These are phyloP conservation scores for Bombus picipes DNA, from an alignment of 1,140 invertebrate species.

Conservation along the genomic window DNA sequence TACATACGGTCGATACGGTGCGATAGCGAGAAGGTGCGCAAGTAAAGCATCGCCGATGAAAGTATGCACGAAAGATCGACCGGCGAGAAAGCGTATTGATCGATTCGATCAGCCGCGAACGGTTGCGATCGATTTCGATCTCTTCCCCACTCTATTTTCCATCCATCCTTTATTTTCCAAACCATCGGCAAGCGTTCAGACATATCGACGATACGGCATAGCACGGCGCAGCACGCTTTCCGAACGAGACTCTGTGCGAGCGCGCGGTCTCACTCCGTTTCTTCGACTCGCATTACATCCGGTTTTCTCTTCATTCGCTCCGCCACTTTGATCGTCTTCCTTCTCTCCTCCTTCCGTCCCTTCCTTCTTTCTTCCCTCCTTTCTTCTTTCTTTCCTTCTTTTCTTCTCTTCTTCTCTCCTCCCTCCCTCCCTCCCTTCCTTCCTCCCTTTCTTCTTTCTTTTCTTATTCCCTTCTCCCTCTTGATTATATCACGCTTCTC, in stretches of 20 bases:
- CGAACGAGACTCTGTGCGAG: not conserved
- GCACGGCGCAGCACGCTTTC: not conserved
- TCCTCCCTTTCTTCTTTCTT: not conserved
- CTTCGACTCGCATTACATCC: conserved; percentile 63
- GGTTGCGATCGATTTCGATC: not conserved
- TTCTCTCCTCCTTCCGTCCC: not conserved
- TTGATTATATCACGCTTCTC: not conserved
- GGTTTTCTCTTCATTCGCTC: conserved; percentile 61
- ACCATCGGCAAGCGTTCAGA: not conserved
- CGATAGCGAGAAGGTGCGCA: too few species aligned
- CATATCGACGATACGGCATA: not conserved
- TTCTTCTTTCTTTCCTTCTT: not conserved
- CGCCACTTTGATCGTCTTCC: conserved; percentile 48
- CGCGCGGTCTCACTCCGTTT: conserved; percentile 66
- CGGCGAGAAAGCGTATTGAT: conserved; percentile 68
- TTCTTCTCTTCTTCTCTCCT: too few species aligned
- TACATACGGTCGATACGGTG: too few species aligned
- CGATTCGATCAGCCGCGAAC: conserved; percentile 43
- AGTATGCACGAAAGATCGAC: conserved; percentile 29
- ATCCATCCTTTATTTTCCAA: too few species aligned
- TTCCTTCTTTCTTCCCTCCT: not conserved
- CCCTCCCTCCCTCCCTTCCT: accelerated
- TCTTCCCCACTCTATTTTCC: too few species aligned
- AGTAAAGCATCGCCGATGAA: not conserved
- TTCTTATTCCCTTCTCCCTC: conserved; percentile 18